phyloP scores from a whole-genome alignment of 2,797 vertebrate species.

The Lophotriccus pileatus region DNA sequence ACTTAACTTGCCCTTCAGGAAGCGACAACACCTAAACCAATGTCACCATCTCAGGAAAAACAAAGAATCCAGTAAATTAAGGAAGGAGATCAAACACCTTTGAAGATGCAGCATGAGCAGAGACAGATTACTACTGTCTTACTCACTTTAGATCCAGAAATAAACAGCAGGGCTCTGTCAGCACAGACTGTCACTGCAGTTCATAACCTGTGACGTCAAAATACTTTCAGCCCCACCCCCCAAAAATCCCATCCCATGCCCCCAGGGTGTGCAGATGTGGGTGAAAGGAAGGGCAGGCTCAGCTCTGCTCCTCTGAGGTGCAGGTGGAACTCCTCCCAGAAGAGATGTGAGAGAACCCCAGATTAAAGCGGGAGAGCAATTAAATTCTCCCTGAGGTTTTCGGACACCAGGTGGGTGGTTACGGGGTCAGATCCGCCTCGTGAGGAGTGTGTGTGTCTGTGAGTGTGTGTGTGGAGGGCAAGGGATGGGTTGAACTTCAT shows the following conservation, averaged over 20 bases:
- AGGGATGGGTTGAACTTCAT: too few relatives aligned
- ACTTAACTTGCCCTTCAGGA: not conserved
- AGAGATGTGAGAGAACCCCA: not conserved
- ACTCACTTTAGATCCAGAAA: not conserved
- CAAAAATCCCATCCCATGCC: not conserved
- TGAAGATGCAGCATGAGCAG: not conserved
- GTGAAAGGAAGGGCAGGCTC: not conserved
- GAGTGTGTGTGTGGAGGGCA: too few relatives aligned
- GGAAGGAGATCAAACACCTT: not conserved
- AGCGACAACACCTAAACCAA: not conserved
- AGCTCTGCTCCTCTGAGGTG: not conserved
- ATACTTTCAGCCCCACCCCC: not conserved
- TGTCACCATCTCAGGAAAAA: not conserved
- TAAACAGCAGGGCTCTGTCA: not conserved
- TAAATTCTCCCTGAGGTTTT: not conserved
- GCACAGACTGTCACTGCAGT: not conserved
- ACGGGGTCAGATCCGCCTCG: too few relatives aligned
- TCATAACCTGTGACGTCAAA: not conserved
- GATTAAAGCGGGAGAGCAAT: not conserved
- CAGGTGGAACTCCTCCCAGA: too few relatives aligned
- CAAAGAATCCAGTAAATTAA: not conserved
- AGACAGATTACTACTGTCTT: not conserved
- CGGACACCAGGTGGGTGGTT: too few relatives aligned
- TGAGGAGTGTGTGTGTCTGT: too few relatives aligned
- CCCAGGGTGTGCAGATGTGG: rapidly evolving